Base-by-base conservation (phyloP, 2,888 invertebrate species). In the Drosophila atripex region DNA sequence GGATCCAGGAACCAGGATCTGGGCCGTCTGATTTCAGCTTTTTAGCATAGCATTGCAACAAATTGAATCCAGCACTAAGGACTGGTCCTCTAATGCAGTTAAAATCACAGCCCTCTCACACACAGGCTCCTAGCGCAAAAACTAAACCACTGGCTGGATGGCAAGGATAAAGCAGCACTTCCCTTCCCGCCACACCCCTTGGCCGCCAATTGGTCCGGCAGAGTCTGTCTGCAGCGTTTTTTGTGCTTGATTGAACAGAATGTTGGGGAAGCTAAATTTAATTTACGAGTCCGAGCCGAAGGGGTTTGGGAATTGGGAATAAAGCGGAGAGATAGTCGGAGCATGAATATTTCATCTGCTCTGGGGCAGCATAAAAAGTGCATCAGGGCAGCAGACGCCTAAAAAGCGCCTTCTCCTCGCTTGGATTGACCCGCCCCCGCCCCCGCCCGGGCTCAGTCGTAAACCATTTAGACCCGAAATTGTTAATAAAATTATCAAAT, bases 71-170 rank as follows among this genome's bases (percentile, higher is more conserved):
- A 64, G 73, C 51, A 38, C 56, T 30, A 56, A 70, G 61, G 57
- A 77, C 64, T 80, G 71, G 70, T 89, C 90, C 90, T 82, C 86
- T 89, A 90, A 90, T 90, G 89, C 88, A 88, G 89, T 90, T 90
- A 90, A 80, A 90, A 90, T 90, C 90, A 90, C 88, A 88, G 90
- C 89, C 85, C 61, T 60, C 38, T 30, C 28, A 9, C 54, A 30
- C 63, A 63, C 47, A 47, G 46, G 16, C 46, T 25, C 32, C 45
- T 2, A n/a, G 12, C 35, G 64, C 72, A 82, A 68, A 63, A 77
- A 77, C 53, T 65, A 59, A 61, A 70, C 59, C 63, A 71, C 65
- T 66, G 71, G 41, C 41, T 59, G 58, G 65, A 57, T 70, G 25
- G 54, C 25, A 76, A 58, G 71, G 80, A 75, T 78, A 77, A 56